These are phyloP conservation scores for Eufriesea mexicana DNA, from an alignment of 1,140 invertebrate species.

Conservation along the genomic window DNA sequence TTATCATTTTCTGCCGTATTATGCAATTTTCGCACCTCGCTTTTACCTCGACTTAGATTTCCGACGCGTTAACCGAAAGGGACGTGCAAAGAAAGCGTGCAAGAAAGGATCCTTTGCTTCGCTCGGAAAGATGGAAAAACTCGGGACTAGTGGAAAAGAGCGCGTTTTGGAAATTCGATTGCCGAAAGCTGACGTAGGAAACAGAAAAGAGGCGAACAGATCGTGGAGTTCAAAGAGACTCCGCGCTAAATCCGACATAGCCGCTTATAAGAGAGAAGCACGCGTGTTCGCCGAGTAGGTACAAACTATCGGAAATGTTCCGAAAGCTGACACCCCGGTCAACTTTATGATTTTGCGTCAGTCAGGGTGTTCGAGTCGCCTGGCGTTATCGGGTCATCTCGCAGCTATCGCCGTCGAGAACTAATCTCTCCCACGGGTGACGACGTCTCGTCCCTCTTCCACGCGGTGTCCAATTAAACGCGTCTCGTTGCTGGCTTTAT, in stretches of 20 bases:
- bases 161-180: neutral
- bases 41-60: neutral
- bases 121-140: neutral
- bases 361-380: neutral
- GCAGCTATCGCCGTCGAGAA: neutral
- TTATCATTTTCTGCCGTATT: neutral
- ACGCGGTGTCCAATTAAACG: neutral
- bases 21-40: neutral
- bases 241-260: neutral
- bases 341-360: neutral
- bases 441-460: neutral
- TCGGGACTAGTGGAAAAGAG: neutral
- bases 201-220: neutral
- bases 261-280: neutral
- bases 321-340: too few relatives aligned
- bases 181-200: neutral
- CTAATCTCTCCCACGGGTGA: neutral
- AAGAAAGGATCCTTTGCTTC: neutral
- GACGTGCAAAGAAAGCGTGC: neutral
- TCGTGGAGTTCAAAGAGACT: neutral
- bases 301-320: neutral
- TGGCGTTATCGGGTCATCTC: neutral
- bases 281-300: neutral
- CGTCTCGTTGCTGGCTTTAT: neutral
- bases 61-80: neutral